Evolutionary conservation across 1,140 invertebrate species (phyloP), one percentile per base, ranked within the genome.

Genomic region (Eufriesea mexicana): DNA sequence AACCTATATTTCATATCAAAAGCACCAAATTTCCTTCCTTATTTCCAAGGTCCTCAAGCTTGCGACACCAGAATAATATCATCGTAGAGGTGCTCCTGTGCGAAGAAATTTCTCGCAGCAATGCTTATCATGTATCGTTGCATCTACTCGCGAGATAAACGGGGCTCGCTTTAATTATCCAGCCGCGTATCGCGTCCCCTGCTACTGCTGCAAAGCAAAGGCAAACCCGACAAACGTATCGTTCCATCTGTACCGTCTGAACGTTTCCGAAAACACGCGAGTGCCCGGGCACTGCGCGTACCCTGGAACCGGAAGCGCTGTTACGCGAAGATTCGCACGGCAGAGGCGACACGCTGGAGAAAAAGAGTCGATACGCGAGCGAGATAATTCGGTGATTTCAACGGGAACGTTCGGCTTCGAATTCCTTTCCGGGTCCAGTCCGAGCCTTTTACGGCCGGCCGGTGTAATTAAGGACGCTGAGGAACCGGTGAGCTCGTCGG

Each of bases 401-500:
- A 23, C 70, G 9, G 9, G 28, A 12, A 42, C 20, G 7, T 49
- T 23, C 12, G 25, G 20, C 51, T 28, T 35, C 45, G 28, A 35
- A 49, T 64, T 47, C 74, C 71, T 72, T 72, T 85, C 25, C 51
- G 42, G 5, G 47, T 70, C 6, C 9, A 12, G n/a, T 5, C 42
- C 8, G 54, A 54, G 42, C 81, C 66, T 74, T 71, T 86, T 72
- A 72, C 67, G 67, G 64, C 79, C 20, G 28, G 14, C 67, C 74
- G 54, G 25, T 64, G 74, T 86, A 55, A 87, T 84, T 76, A 86
- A 59, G 67, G 28, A 42, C 45, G 45, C 49, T 16, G 23, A n/a
- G 42, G 14, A n/a, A 45, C 5, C 42, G 20, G 47, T 10, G n/a
- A 25, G 16, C 20, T 5, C 35, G 35, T 35, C 35, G 35, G 7